phyloP scores from a whole-genome alignment of 2,888 invertebrate species.

The Habroteleia sp. region DNA sequence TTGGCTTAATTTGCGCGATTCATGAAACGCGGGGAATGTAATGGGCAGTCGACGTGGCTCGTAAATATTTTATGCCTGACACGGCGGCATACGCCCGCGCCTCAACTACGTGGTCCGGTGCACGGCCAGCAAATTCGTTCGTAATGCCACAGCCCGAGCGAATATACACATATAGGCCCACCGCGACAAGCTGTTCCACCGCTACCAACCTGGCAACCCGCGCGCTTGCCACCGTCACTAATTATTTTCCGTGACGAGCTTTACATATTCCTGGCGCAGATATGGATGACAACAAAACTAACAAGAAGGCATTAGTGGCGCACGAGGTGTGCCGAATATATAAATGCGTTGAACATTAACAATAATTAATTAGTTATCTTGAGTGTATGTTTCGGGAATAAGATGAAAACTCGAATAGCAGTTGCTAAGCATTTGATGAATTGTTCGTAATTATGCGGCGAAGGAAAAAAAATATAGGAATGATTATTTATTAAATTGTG shows the following conservation, averaged over 20 bases:
- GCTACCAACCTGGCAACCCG: constrained; percentile 41
- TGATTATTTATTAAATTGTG: no score
- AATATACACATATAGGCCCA: constrained; percentile 44
- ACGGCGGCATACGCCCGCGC: constrained; percentile 37
- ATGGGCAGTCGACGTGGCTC: constrained; percentile 48
- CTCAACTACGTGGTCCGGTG: constrained; percentile 36
- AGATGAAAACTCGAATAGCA: constrained; percentile 3
- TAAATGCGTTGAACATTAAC: constrained; percentile 40
- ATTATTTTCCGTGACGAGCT: constrained; percentile 77
- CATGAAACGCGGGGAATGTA: constrained; percentile 46
- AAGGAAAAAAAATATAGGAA: no score
- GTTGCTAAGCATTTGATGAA: constrained; percentile 25
- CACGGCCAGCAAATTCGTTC: constrained; percentile 49
- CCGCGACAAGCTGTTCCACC: constrained; percentile 57
- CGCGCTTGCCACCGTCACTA: constrained; percentile 69
- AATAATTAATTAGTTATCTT: constrained; percentile 49
- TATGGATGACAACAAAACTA: constrained; percentile 48
- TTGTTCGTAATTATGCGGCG: constrained; percentile 4
- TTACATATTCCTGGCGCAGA: constrained; percentile 68
- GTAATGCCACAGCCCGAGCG: constrained; percentile 36
- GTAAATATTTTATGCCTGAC: constrained; percentile 54
- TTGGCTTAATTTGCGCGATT: constrained; percentile 47
- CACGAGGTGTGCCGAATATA: constrained; percentile 19
- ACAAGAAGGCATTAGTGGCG: constrained; percentile 40
- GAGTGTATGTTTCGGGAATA: constrained; percentile 8